Conservation (phyloP, 37 sponge, comb jelly and placozoan genomes). For the Ephydatia muelleri region DNA sequence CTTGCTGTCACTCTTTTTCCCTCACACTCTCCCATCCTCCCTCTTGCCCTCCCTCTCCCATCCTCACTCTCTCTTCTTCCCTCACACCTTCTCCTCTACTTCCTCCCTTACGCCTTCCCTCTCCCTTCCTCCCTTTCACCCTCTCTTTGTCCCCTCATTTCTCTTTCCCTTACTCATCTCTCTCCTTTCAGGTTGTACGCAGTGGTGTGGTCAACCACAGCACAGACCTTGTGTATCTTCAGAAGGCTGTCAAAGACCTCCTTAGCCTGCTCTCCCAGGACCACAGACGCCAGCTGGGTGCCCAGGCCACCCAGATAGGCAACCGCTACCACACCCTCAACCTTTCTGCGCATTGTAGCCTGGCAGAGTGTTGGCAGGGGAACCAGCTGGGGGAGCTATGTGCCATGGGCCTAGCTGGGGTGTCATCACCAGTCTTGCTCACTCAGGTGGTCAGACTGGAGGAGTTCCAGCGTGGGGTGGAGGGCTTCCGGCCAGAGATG, state of each 20-base stretch:
- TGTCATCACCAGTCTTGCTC: neutral
- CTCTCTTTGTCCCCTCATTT: neutral
- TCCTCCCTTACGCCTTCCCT: no score
- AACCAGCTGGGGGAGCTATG: constrained; percentile 14
- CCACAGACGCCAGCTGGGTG: constrained; percentile 23
- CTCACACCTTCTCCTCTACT: no score
- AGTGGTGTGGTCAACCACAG: constrained; percentile 13
- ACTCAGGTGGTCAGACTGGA: constrained; percentile 22
- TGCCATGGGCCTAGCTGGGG: constrained; percentile 27
- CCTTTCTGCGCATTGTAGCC: constrained; percentile 3
- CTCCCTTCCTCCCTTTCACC: neutral
- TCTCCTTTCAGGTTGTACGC: constrained; percentile 1
- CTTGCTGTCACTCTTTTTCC: neutral
- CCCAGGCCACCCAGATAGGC: constrained; percentile 5
- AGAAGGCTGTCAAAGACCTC: constrained; percentile 16
- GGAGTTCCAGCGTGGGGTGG: constrained; percentile 29
- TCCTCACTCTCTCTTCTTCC: neutral
- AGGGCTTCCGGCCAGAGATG: constrained; percentile 16
- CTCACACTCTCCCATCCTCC: no score
- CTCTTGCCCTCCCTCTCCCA: neutral
- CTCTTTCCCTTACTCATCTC: neutral
- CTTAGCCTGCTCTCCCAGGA: constrained; percentile 18
- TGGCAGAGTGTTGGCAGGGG: constrained; percentile 33
- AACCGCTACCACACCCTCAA: constrained; percentile 16
- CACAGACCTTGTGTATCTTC: neutral